Conservation (phyloP, 2,797 vertebrate genomes). For the Oophaga sylvatica region DNA sequence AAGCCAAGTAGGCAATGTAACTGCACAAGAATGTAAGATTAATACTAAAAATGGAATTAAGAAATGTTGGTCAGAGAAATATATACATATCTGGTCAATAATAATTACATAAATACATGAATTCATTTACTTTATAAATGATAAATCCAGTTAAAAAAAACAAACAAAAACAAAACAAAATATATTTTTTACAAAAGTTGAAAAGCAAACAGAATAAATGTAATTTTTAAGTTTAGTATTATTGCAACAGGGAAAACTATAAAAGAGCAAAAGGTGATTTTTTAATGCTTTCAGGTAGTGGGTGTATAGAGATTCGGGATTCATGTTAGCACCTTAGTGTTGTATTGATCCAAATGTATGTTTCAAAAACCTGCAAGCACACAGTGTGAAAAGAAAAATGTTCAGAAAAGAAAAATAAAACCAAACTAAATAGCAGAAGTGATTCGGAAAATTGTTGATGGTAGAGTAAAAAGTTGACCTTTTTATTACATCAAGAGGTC, state of each 20-base stretch:
- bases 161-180: background rate
- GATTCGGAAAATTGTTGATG: constrained; percentile 46
- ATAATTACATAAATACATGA: constrained; percentile 60
- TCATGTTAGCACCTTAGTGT: constrained; percentile 30
- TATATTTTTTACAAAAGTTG: background rate
- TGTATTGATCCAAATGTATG: constrained; percentile 24
- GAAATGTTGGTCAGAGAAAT: constrained; percentile 53
- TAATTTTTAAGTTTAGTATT: background rate
- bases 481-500: constrained; percentile 60
- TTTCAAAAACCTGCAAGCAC: constrained; percentile 25
- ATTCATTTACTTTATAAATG: constrained; percentile 51
- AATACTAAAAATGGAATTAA: constrained; percentile 61
- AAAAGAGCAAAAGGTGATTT: background rate
- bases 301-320: constrained; percentile 13
- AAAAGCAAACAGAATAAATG: background rate
- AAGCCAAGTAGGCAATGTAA: constrained; percentile 40
- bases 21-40: constrained; percentile 61
- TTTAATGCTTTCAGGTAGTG: constrained; percentile 1
- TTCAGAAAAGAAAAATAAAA: constrained; percentile 19
- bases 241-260: background rate
- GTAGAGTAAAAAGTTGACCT: constrained; percentile 31
- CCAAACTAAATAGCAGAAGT: constrained; percentile 12
- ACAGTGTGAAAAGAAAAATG: constrained; percentile 31
- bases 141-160: constrained; percentile 54
- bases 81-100: constrained; percentile 53